Percentiles rank a stretch among this genome's conserved stretches.
Conservation (phyloP, 2,797 vertebrate species). For the Odontamblyopus lacepedii region DNA sequence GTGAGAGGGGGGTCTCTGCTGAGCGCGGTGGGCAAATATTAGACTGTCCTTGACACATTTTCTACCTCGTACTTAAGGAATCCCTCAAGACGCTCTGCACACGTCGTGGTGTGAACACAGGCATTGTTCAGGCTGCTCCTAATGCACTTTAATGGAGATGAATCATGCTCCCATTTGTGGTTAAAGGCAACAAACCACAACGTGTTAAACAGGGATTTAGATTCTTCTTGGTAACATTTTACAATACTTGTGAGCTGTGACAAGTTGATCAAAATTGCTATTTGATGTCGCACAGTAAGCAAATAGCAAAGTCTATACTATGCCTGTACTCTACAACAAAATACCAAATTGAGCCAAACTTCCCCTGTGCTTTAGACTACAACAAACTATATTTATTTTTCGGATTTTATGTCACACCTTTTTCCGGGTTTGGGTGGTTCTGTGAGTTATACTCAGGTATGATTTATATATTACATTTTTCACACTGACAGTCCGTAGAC, state of each 20-base stretch:
- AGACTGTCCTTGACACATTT: constrained; percentile 14
- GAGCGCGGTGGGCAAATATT: constrained; percentile 1
- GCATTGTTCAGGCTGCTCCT: neutral
- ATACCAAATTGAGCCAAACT: neutral
- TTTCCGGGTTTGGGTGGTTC: too few relatives aligned
- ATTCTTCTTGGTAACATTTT: neutral
- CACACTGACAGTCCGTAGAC: too few relatives aligned
- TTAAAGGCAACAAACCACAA: neutral
- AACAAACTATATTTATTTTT: neutral
- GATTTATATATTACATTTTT: too few relatives aligned
- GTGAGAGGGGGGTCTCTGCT: neutral
- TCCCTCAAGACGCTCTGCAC: neutral
- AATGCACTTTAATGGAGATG: neutral
- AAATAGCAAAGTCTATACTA: neutral
- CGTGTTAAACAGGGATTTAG: neutral
- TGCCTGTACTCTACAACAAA: neutral
- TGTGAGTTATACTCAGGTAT: too few relatives aligned
- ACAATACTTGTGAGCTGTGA: neutral
- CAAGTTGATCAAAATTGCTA: neutral
- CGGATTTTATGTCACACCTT: too few relatives aligned
- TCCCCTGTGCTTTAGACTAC: neutral
- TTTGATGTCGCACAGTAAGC: neutral
- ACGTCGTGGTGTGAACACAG: neutral
- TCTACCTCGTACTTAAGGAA: constrained; percentile 1
- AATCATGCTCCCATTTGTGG: neutral